Conservation (phyloP, 1,140 invertebrate species). For the Nomia melanderi region DNA sequence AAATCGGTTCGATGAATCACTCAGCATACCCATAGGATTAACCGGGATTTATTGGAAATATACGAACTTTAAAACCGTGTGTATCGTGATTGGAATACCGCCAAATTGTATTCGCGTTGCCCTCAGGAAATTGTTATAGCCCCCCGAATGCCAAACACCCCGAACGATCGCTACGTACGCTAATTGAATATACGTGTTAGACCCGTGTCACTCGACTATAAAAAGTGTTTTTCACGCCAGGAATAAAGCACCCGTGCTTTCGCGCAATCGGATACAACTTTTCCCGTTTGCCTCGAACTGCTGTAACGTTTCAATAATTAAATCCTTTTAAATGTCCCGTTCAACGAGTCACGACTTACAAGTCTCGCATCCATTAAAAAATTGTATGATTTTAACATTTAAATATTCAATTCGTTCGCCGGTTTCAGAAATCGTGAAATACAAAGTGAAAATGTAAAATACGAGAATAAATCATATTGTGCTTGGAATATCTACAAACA, state of each 20-base stretch:
- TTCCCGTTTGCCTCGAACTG: background rate
- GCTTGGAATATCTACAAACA: too few relatives aligned
- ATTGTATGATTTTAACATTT: too few relatives aligned
- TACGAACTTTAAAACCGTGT: conserved; percentile 27
- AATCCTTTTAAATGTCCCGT: background rate
- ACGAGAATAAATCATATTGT: too few relatives aligned
- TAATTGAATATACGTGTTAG: conserved; percentile 60
- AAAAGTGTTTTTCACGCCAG: conserved; percentile 12
- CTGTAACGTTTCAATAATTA: background rate
- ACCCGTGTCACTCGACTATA: conserved; percentile 14
- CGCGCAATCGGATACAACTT: background rate
- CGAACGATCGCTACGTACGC: conserved; percentile 9
- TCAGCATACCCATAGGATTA: conserved; percentile 39
- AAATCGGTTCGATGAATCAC: conserved; percentile 23
- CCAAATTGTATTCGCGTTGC: conserved; percentile 56
- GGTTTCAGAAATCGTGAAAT: too few relatives aligned
- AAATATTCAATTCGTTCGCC: too few relatives aligned
- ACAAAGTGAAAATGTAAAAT: too few relatives aligned
- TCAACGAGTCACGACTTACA: too few relatives aligned
- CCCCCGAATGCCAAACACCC: conserved; percentile 46
- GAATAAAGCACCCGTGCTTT: background rate
- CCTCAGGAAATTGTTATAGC: conserved; percentile 46
- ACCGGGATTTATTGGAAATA: conserved; percentile 53
- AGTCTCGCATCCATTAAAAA: too few relatives aligned
- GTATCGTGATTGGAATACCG: conserved; percentile 61